Conservation (phyloP, 2,797 vertebrate species). For the Notolabrus celidotus region DNA sequence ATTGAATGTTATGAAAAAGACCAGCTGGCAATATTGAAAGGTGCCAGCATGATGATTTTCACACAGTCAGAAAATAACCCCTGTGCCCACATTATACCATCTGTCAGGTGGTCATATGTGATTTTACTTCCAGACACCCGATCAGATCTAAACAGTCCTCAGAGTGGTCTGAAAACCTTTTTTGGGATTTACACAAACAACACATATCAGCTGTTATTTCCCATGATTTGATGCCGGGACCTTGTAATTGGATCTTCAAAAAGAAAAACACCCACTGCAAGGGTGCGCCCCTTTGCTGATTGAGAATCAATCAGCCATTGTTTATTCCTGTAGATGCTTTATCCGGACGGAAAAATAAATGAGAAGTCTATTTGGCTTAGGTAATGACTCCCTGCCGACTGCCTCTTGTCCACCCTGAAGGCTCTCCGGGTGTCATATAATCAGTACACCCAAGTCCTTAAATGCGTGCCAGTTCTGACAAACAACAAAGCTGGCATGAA, state of each 20-base stretch:
- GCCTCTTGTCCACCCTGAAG: conserved; percentile 75
- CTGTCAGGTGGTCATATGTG: conserved; percentile 81
- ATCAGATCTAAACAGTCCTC: conserved; percentile 58
- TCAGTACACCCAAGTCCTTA: conserved; percentile 74
- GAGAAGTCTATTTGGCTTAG: conserved; percentile 76
- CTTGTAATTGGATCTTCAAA: conserved; percentile 66
- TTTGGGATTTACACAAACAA: conserved; percentile 19
- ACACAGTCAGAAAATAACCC: conserved; percentile 84
- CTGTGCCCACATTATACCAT: conserved; percentile 82
- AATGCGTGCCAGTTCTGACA: conserved; percentile 73
- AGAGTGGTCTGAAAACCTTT: conserved; percentile 14
- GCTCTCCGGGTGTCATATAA: conserved; percentile 77
- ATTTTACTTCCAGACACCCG: conserved; percentile 51
- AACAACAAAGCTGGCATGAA: conserved; percentile 77
- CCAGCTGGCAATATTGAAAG: conserved; percentile 78
- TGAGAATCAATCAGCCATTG: conserved; percentile 62
- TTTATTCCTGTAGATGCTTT: conserved; percentile 67
- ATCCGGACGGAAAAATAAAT: conserved; percentile 70
- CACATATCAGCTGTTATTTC: conserved; percentile 31
- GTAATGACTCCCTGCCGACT: conserved; percentile 77
- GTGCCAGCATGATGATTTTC: conserved; percentile 80
- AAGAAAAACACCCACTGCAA: conserved; percentile 23
- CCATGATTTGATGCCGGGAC: conserved; percentile 29
- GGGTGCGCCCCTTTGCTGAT: conserved; percentile 46
- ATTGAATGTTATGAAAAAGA: conserved; percentile 71